phyloP scores from a whole-genome alignment of 2,888 invertebrate genomes.

The Ormyrus rosae region DNA sequence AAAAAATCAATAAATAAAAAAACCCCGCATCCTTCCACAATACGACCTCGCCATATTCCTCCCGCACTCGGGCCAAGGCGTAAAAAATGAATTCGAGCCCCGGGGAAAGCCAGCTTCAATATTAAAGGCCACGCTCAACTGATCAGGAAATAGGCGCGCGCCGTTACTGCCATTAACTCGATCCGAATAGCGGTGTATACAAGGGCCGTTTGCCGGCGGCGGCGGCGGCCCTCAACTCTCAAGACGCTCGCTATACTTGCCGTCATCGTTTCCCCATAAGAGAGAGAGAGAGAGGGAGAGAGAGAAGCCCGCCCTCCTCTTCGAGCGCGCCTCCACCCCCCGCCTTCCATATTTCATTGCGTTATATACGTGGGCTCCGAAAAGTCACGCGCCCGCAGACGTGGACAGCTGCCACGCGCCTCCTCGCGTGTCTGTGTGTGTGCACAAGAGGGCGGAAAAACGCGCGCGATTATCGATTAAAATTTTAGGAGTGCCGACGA shows the following conservation, averaged over 20 bases:
- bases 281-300: no score
- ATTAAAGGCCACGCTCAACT: background rate
- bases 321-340: constrained; percentile 1
- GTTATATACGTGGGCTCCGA: constrained; percentile 11
- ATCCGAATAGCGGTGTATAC: background rate
- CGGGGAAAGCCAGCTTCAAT: background rate
- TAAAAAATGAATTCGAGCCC: no score
- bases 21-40: no score
- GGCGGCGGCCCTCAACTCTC: no score
- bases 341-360: constrained; percentile 31
- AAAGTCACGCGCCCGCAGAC: background rate
- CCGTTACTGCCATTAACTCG: background rate
- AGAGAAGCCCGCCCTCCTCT: background rate
- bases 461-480: constrained; percentile 40
- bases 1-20: no score
- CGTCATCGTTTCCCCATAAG: no score
- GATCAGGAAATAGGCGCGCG: background rate
- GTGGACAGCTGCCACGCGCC: constrained; percentile 16
- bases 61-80: no score
- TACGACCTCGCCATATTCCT: no score
- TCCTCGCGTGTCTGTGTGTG: background rate
- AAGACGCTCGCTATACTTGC: no score
- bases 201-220: no score
- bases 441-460: constrained; percentile 21
- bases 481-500: constrained; percentile 18